Conservation (phyloP, 2,888 invertebrate genomes). For the Chrysina gloriosa region DNA sequence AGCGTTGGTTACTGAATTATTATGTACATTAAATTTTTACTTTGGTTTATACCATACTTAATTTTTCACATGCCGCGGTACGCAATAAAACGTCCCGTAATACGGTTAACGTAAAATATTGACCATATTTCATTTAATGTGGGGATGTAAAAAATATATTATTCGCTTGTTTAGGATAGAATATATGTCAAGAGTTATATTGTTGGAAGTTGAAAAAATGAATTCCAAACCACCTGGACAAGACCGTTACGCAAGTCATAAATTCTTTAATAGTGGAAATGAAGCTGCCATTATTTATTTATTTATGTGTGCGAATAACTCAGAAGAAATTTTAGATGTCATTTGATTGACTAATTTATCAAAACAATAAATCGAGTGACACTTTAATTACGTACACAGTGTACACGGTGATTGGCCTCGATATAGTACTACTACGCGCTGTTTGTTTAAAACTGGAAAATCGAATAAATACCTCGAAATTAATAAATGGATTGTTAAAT, state of each 20-base stretch:
- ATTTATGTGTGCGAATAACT: too few species aligned
- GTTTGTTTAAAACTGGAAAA: neutral
- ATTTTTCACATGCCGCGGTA: constrained; percentile 29
- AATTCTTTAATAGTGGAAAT: too few species aligned
- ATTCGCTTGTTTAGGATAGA: constrained; percentile 15
- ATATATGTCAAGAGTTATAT: neutral
- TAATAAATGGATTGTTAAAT: constrained; percentile 9
- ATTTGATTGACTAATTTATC: too few species aligned
- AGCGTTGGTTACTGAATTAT: constrained; percentile 26
- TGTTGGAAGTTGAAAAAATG: too few species aligned
- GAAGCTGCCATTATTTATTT: too few species aligned
- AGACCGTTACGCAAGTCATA: too few species aligned
- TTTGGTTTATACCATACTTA: constrained; percentile 34
- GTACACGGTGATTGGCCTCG: too few species aligned
- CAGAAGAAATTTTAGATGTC: too few species aligned
- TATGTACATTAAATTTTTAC: constrained; percentile 34
- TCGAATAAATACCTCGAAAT: neutral
- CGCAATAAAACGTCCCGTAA: constrained; percentile 18
- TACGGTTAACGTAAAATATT: constrained; percentile 28
- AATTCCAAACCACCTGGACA: too few species aligned
- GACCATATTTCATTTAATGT: constrained; percentile 29
- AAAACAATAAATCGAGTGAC: too few species aligned
- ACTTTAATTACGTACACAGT: too few species aligned
- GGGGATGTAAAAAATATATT: constrained; percentile 14
- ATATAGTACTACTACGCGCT: too few species aligned